These are phyloP conservation scores for Erpornis zantholeuca DNA, from an alignment of 2,113 vertebrate species.

Conservation along the genomic window DNA sequence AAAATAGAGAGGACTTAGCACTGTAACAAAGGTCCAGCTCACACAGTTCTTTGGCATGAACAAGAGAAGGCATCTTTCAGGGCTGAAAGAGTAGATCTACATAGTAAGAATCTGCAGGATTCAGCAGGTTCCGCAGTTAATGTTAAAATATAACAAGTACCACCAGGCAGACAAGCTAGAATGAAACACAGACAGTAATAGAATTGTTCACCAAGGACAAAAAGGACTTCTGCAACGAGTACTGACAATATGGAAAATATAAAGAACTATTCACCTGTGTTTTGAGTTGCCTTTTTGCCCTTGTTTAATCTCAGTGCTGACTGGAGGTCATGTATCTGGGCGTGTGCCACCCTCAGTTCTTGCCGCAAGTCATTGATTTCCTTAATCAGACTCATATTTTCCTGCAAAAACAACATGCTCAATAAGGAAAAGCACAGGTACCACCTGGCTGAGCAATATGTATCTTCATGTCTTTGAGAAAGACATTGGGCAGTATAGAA, in stretches of 20 bases:
- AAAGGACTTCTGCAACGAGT: neutral
- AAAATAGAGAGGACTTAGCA: neutral
- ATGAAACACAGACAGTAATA: neutral
- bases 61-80: neutral
- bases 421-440: neutral
- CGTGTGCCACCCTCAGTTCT: constrained; percentile 66
- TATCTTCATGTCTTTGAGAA: neutral
- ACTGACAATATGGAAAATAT: neutral
- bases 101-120: neutral
- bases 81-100: neutral
- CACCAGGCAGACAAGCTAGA: neutral
- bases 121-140: neutral
- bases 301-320: constrained; percentile 63
- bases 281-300: constrained; percentile 47
- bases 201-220: neutral
- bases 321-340: constrained; percentile 64
- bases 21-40: neutral
- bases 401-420: constrained; percentile 51
- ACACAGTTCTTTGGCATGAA: neutral
- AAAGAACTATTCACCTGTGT: constrained; percentile 63
- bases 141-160: neutral
- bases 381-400: constrained; percentile 78
- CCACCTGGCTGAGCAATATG: neutral
- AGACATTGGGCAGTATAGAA: neutral
- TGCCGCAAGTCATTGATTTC: constrained; percentile 76